Percentiles rank a stretch among this genome's conserved stretches.
phyloP scores from a whole-genome alignment of 2,888 invertebrate genomes.

The Sinelater perroti region DNA sequence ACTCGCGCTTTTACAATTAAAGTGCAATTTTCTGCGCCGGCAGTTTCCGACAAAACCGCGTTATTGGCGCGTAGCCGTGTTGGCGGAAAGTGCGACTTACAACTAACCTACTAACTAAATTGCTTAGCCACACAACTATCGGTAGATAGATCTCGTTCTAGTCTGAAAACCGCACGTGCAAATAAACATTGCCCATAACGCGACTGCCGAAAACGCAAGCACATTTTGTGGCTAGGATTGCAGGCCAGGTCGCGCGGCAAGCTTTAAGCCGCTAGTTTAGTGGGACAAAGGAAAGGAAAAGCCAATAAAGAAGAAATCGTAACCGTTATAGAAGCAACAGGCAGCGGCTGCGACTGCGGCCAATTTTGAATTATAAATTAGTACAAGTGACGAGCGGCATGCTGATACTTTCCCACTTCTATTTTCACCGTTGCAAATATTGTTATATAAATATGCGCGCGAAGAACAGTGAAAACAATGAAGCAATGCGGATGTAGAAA shows the following conservation, averaged over 20 bases:
- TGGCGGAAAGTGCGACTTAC: not conserved
- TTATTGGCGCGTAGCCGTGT: not conserved
- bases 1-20: slow-evolving; percentile 8
- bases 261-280: slow-evolving; percentile 18
- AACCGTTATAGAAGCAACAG: slow-evolving; percentile 27
- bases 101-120: slow-evolving; percentile 1
- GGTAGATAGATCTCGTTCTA: slow-evolving; percentile 13
- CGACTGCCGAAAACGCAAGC: slow-evolving; percentile 8
- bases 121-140: not conserved
- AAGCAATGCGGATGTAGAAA: slow-evolving; percentile 15
- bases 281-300: slow-evolving; percentile 33
- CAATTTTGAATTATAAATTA: slow-evolving; percentile 23
- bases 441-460: slow-evolving; percentile 10
- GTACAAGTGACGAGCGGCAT: slow-evolving; percentile 1
- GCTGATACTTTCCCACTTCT: slow-evolving; percentile 23
- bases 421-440: slow-evolving; percentile 14
- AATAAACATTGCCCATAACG: slow-evolving; percentile 4
- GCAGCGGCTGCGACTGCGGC: slow-evolving; percentile 25
- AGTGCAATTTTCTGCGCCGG: slow-evolving; percentile 1
- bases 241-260: not conserved
- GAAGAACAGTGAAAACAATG: slow-evolving; percentile 15
- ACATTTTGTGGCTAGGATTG: slow-evolving; percentile 11
- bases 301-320: slow-evolving; percentile 31
- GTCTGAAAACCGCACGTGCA: slow-evolving; percentile 5
- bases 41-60: slow-evolving; percentile 1